Percentiles rank a stretch among this genome's conserved stretches.
These are phyloP conservation scores for Gorsachius magnificus DNA, from an alignment of 2,797 vertebrate species.

Conservation along the genomic window DNA sequence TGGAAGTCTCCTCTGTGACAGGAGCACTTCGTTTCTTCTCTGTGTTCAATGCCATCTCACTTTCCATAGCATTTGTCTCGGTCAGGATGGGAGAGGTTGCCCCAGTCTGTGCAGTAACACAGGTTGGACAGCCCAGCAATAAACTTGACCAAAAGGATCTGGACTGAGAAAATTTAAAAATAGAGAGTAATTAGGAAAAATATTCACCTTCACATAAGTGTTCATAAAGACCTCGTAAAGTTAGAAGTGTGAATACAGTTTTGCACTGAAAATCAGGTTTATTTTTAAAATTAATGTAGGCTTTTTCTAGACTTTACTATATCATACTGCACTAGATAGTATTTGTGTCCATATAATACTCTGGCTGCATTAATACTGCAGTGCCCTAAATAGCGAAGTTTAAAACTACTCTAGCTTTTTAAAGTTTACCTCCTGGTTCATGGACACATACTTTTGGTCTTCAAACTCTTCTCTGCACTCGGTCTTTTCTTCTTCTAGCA, in stretches of 20 bases:
- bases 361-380: not conserved
- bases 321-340: not conserved
- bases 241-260: not conserved
- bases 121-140: conserved; percentile 86
- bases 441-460: conserved; percentile 83
- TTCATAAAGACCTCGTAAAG: not conserved
- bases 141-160: conserved; percentile 82
- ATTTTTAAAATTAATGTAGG: not conserved
- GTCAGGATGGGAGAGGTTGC: conserved; percentile 83
- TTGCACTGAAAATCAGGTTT: not conserved
- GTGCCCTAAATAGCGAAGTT: not conserved
- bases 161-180: conserved; percentile 65
- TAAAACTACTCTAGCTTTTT: not conserved
- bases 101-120: conserved; percentile 78
- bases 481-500: conserved; percentile 86
- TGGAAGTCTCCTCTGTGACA: not conserved
- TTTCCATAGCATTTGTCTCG: conserved; percentile 87
- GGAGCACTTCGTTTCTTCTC: not conserved
- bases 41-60: conserved; percentile 71
- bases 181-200: not conserved
- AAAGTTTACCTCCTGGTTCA: conserved; percentile 78
- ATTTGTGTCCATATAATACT: not conserved
- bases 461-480: conserved; percentile 87
- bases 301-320: not conserved
- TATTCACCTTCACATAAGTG: not conserved